Base-by-base conservation (phyloP, 2,113 vertebrate species). In the Pteronura brasiliensis region DNA sequence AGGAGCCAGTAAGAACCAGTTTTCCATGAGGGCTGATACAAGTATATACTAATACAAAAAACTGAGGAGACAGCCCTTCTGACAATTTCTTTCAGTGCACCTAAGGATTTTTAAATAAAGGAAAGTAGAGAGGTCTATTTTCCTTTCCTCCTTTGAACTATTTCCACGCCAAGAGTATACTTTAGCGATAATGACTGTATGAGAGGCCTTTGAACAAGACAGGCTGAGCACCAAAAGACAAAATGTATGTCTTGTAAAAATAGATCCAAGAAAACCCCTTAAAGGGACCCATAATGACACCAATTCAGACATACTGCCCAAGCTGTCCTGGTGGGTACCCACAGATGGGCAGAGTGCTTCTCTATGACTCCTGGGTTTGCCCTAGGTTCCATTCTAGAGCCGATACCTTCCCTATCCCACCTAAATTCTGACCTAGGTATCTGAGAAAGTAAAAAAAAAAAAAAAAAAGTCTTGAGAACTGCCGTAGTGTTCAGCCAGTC, bases 21-120 rank as follows among this genome's bases (percentile, higher is more conserved):
- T 96, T 98, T 83, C 97, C 74, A 79, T 79, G 63, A 96, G 92
- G 97, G 97, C 67, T 94, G 65, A 92, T 87, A 67, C 2, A 95
- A 96, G 88, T 84, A 88, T 36, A 49, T 44, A 42, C 86, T 85
- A 90, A 84, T 57, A 77, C 39, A 96, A 96, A 96, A 96, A 79
- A 82, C 0, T 94, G 5, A 69, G 52, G 69, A 87, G 80, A 55
- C 31, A 88, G 39, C 29, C 84, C 47, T 90, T 95, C 47, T 69
- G 97, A 65, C 18, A 97, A n/a, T 34, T 85, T 63, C 76, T 36
- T 49, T 52, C 42, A 44, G 44, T 11, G 25, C 47, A 94, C 47
- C 42, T 90, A 92, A 74, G 95, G 86, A 63, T 20, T 89, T 95
- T 74, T 47, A 29, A 72, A 96, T 76, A 29, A 36, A 89, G 59